phyloP scores from a whole-genome alignment of 2,888 invertebrate genomes.

The Mythimna vitellina region DNA sequence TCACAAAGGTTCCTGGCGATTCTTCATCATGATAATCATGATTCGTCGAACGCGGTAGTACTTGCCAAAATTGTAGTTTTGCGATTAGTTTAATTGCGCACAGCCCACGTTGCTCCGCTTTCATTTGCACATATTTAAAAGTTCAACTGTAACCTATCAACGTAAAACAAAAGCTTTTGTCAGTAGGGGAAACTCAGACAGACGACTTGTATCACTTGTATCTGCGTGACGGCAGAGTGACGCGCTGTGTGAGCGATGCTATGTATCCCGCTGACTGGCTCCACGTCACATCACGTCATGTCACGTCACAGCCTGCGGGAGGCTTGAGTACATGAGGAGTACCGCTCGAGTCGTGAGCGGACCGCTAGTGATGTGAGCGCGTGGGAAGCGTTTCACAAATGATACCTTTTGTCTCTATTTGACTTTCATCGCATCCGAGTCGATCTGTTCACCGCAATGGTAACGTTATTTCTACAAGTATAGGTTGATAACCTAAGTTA shows the following conservation, averaged over 20 bases:
- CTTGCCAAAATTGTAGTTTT: no score
- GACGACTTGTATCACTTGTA: conserved; percentile 12
- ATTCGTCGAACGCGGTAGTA: no score
- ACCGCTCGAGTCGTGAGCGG: background rate
- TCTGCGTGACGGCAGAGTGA: conserved; percentile 13
- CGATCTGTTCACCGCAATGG: no score
- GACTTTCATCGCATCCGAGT: background rate
- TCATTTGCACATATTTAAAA: background rate
- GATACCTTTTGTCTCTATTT: background rate
- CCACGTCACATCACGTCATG: background rate
- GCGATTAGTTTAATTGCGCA: no score
- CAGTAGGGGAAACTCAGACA: background rate
- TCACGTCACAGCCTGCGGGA: background rate
- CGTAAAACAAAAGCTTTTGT: background rate
- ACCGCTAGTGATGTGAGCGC: background rate
- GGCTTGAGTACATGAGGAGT: background rate
- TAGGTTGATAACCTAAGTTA: no score
- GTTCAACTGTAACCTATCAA: background rate
- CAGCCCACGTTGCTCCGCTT: background rate
- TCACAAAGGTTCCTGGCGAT: no score
- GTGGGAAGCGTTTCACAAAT: background rate
- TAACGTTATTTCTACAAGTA: background rate
- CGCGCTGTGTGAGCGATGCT: background rate
- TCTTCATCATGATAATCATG: no score
- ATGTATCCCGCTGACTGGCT: background rate